Evolutionary conservation across 2,113 vertebrate species (phyloP).

Genomic region (Malurus elegans): DNA sequence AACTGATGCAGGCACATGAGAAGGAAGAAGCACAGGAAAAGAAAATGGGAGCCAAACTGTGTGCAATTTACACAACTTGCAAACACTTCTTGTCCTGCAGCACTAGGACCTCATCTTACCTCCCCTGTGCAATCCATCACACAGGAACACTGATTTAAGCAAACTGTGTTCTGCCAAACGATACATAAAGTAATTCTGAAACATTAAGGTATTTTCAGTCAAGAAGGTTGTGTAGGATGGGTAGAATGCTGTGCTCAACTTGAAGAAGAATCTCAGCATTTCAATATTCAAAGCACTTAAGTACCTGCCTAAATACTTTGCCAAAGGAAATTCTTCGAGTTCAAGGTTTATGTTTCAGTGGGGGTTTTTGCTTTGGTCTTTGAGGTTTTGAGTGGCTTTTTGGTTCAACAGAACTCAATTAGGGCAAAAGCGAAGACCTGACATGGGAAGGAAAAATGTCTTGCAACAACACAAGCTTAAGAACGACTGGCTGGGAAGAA

Average conservation of each 20-base stretch:
- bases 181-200: background rate
- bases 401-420: background rate
- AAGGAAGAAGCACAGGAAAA: background rate
- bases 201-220: background rate
- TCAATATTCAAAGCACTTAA: background rate
- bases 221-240: background rate
- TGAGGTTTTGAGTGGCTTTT: background rate
- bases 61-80: background rate
- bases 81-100: background rate
- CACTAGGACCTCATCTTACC: background rate
- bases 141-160: too few species aligned
- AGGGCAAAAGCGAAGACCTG: background rate
- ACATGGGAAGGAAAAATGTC: background rate
- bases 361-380: background rate
- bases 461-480: background rate
- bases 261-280: background rate
- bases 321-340: background rate
- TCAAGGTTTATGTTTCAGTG: background rate
- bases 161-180: background rate
- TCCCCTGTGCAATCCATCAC: background rate
- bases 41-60: background rate
- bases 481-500: background rate
- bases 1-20: accelerated
- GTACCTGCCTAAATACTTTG: background rate
- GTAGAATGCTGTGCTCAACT: background rate